phyloP scores from a whole-genome alignment of 1,140 invertebrate genomes.

The Drosophila aff. region DNA sequence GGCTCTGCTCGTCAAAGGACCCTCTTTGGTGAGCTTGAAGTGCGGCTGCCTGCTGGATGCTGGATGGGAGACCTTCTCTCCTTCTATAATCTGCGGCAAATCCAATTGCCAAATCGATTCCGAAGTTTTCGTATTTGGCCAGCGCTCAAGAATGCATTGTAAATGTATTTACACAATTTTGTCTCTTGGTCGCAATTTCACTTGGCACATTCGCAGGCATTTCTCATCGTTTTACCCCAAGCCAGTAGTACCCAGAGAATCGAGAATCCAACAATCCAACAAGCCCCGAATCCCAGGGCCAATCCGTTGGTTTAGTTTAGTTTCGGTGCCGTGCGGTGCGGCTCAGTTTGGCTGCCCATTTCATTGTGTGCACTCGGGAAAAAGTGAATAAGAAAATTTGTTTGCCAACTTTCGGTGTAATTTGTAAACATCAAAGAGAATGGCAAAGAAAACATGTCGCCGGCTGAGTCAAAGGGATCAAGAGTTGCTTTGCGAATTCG shows the following conservation, averaged over 20 bases:
- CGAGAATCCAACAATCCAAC: conserved; percentile 14
- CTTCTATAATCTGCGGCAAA: conserved; percentile 35
- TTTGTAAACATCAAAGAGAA: conserved; percentile 84
- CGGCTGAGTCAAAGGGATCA: conserved; percentile 80
- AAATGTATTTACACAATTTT: conserved; percentile 73
- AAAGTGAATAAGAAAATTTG: conserved; percentile 84
- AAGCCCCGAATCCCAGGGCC: conserved; percentile 7
- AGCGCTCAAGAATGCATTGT: conserved; percentile 68
- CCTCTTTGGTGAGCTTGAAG: not conserved
- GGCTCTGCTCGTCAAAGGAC: conserved; percentile 37
- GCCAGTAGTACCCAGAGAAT: conserved; percentile 9
- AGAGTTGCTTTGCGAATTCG: conserved; percentile 83
- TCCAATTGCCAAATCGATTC: conserved; percentile 66
- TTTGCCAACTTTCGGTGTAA: conserved; percentile 83
- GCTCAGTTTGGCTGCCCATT: conserved; percentile 47
- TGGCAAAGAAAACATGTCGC: conserved; percentile 79
- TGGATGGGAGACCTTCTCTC: not conserved
- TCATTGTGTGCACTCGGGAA: conserved; percentile 61
- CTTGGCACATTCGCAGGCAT: conserved; percentile 64
- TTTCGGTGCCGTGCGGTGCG: conserved; percentile 18
- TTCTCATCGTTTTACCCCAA: conserved; percentile 21
- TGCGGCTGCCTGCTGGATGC: not conserved
- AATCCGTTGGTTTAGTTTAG: conserved; percentile 45
- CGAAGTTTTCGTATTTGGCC: conserved; percentile 55
- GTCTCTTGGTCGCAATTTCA: conserved; percentile 66